Percentiles rank a stretch among this genome's conserved stretches.
Evolutionary conservation across 2,888 invertebrate species (phyloP).

Genomic region (Rhagonycha fulva): DNA sequence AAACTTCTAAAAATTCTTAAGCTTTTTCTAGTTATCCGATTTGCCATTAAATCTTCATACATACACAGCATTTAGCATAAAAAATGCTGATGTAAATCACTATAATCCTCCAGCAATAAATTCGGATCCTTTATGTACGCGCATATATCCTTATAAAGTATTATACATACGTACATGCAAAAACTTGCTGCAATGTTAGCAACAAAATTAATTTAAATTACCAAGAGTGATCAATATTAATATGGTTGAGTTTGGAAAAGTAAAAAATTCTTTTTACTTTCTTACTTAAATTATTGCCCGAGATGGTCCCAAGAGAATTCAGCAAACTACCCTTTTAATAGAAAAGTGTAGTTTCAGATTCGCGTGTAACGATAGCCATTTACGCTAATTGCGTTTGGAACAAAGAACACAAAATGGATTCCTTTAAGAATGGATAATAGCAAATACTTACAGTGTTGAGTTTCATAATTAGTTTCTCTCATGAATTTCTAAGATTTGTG

Average conservation of each 20-base stretch:
- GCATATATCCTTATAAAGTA: not conserved
- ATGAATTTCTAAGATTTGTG: constrained; percentile 18
- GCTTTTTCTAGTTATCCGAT: not conserved
- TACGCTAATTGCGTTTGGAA: constrained; percentile 47
- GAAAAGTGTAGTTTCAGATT: constrained; percentile 48
- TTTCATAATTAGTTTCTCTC: constrained; percentile 29
- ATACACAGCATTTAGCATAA: not conserved
- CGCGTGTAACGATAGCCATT: constrained; percentile 49
- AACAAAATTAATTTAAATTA: not conserved
- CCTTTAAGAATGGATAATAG: constrained; percentile 28
- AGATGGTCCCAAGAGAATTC: constrained; percentile 27
- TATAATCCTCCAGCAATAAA: not conserved
- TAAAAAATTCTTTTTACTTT: constrained; percentile 6
- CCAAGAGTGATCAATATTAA: not conserved
- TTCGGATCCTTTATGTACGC: not conserved
- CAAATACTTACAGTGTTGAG: constrained; percentile 21
- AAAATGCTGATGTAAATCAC: not conserved
- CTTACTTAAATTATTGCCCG: constrained; percentile 18
- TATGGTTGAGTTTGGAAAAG: constrained; percentile 2
- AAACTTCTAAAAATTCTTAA: not conserved
- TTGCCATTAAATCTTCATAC: not conserved
- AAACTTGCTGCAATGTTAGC: not conserved
- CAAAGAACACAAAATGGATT: constrained; percentile 40
- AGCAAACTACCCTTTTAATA: constrained; percentile 41
- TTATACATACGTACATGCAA: not conserved